Evolutionary conservation across 1,140 invertebrate species (phyloP).

Genomic region (Tetranychus urticae): DNA sequence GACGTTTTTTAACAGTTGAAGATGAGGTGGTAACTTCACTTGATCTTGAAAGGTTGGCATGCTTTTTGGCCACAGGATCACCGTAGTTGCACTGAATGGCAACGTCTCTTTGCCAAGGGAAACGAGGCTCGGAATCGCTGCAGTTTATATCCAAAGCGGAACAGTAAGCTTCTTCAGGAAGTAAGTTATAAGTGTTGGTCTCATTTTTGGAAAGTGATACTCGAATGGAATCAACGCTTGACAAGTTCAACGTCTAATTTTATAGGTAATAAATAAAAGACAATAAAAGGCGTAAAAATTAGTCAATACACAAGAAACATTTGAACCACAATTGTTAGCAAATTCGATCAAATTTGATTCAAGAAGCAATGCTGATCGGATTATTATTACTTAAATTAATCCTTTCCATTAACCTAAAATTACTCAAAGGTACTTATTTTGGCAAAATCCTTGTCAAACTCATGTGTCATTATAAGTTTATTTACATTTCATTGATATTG

Average conservation of each 20-base stretch:
- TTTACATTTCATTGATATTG: too few species aligned
- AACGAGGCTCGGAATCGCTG: slow-evolving; percentile 17
- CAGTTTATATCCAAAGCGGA: slow-evolving; percentile 19
- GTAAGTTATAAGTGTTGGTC: slow-evolving; percentile 9
- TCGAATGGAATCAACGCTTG: slow-evolving; percentile 1
- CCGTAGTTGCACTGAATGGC: slow-evolving; percentile 18
- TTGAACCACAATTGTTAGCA: too few species aligned
- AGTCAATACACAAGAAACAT: background rate
- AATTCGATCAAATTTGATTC: too few species aligned
- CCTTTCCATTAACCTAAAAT: too few species aligned
- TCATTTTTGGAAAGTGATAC: background rate
- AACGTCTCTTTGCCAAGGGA: slow-evolving; percentile 22
- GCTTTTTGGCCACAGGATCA: background rate
- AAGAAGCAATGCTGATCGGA: too few species aligned
- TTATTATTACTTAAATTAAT: too few species aligned
- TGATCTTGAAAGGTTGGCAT: background rate
- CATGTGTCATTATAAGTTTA: too few species aligned
- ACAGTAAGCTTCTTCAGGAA: slow-evolving; percentile 14
- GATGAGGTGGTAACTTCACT: background rate
- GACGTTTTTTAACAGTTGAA: background rate
- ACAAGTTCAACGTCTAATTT: background rate
- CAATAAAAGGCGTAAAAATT: background rate
- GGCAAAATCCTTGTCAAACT: too few species aligned
- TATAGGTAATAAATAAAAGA: background rate
- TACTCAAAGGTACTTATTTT: too few species aligned